A percentile compares a stretch with the other conserved stretches of the same genome.
phyloP scores from a whole-genome alignment of 2,797 vertebrate genomes.

The Micropoecilia bifurca region DNA sequence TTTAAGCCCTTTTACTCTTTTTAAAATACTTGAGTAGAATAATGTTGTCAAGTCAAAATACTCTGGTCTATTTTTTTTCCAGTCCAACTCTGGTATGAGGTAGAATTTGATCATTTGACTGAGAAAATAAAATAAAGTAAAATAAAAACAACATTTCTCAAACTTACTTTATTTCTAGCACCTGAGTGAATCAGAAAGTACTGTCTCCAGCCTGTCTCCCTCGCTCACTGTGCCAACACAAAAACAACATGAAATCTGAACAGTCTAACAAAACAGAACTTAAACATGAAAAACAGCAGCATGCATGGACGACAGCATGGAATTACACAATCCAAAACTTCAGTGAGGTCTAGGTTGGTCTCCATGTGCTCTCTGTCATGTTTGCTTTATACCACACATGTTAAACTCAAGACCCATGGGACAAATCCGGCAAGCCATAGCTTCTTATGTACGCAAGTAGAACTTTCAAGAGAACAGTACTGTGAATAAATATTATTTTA shows the following conservation, averaged over 20 bases:
- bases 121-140: not conserved
- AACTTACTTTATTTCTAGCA: not conserved
- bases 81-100: not conserved
- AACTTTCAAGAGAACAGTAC: too few relatives aligned
- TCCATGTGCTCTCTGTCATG: not conserved
- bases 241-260: not conserved
- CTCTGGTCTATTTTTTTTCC: too few relatives aligned
- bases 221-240: not conserved
- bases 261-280: not conserved
- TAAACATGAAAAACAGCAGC: not conserved
- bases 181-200: not conserved
- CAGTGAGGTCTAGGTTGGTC: not conserved
- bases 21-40: not conserved
- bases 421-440: too few relatives aligned
- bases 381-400: not conserved
- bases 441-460: too few relatives aligned
- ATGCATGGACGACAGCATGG: not conserved
- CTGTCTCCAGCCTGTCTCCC: not conserved
- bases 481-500: too few relatives aligned
- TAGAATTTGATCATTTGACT: not conserved
- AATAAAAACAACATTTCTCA: not conserved
- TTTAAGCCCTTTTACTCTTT: not conserved
- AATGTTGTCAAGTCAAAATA: not conserved
- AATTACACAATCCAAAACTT: not conserved
- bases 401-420: too few relatives aligned